A percentile compares a stretch with the other conserved stretches of the same genome.
phyloP scores from a whole-genome alignment of 2,888 invertebrate genomes.

The Peribatodes rhomboidaria region DNA sequence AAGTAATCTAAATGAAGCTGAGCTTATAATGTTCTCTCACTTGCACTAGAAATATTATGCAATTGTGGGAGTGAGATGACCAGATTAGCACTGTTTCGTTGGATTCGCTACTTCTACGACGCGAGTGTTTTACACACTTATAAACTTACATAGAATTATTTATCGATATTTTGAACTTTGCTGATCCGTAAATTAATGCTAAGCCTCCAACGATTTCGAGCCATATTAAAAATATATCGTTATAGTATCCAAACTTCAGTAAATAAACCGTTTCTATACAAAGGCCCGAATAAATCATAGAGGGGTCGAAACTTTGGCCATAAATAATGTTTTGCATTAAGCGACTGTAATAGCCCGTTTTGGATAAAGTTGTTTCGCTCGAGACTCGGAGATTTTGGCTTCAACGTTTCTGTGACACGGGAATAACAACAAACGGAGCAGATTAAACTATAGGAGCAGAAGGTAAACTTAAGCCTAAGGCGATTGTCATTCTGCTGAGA shows the following conservation, averaged over 20 bases:
- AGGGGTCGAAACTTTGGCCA: slow-evolving; percentile 67
- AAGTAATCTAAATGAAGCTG: too few relatives aligned
- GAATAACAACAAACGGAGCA: neutral
- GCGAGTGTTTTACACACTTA: too few relatives aligned
- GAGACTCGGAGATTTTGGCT: slow-evolving; percentile 16
- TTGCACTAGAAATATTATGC: too few relatives aligned
- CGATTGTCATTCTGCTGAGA: too few relatives aligned
- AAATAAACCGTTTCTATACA: slow-evolving; percentile 45
- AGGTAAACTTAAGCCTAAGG: neutral
- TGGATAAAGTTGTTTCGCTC: slow-evolving; percentile 30
- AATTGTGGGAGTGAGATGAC: too few relatives aligned
- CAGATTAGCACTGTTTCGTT: too few relatives aligned
- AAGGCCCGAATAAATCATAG: slow-evolving; percentile 69
- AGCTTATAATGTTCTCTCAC: too few relatives aligned
- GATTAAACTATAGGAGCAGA: neutral
- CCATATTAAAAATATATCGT: slow-evolving; percentile 38
- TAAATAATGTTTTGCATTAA: slow-evolving; percentile 67
- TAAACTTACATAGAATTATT: neutral
- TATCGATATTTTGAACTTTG: neutral
- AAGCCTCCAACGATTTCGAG: neutral
- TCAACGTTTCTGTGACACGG: slow-evolving; percentile 7
- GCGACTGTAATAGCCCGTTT: slow-evolving; percentile 50
- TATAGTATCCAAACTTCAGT: slow-evolving; percentile 38
- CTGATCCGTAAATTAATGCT: neutral
- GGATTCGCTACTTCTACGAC: too few relatives aligned